Conservation (phyloP, 2,797 vertebrate species). For the Crenichthys baileyi region DNA sequence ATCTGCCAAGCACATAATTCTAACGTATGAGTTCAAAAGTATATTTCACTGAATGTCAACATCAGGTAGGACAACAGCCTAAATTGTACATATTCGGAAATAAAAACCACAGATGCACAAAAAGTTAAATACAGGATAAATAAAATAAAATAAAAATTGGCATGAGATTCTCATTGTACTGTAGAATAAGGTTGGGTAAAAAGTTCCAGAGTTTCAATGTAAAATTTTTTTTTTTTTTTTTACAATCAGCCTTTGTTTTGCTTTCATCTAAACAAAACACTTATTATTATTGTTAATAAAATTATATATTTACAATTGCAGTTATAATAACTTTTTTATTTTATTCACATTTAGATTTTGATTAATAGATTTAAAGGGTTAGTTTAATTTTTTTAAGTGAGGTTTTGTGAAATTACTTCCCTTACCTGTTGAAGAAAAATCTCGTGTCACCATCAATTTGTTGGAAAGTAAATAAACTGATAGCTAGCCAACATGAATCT, state of each 20-base stretch:
- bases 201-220: background rate
- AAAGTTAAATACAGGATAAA: too few species aligned
- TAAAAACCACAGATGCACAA: background rate
- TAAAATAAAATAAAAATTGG: background rate
- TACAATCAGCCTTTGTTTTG: background rate
- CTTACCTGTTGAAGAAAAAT: too few species aligned
- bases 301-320: background rate
- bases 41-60: slow-evolving; percentile 29
- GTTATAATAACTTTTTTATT: too few species aligned
- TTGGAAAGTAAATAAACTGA: too few species aligned
- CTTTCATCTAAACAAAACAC: background rate
- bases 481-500: too few species aligned
- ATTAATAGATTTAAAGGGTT: too few species aligned
- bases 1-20: slow-evolving; percentile 47
- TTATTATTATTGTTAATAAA: background rate
- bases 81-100: background rate
- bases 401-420: too few species aligned
- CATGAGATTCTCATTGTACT: background rate
- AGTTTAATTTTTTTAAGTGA: too few species aligned
- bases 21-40: slow-evolving; percentile 40
- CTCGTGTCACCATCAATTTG: too few species aligned
- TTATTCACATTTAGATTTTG: too few species aligned
- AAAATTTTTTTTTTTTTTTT: background rate
- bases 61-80: slow-evolving; percentile 17
- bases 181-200: background rate